These are phyloP conservation scores for Poecilia velifera DNA, from an alignment of 2,797 vertebrate genomes.

Conservation along the genomic window DNA sequence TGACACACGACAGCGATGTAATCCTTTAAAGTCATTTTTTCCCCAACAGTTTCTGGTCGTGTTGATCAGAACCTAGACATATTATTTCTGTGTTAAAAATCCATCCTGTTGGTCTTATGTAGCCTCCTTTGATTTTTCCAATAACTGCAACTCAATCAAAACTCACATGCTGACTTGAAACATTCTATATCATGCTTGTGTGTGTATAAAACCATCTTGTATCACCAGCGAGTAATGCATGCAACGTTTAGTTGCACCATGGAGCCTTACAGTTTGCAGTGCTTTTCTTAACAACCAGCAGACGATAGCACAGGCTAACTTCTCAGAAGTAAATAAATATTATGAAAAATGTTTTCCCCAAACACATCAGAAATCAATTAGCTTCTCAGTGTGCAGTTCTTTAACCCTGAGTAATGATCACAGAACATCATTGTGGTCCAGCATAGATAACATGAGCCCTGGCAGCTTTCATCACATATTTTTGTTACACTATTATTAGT, in stretches of 20 bases:
- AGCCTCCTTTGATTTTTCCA: neutral
- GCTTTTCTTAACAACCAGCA: neutral
- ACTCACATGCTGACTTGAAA: too few relatives aligned
- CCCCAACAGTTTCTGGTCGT: too few relatives aligned
- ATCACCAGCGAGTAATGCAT: too few relatives aligned
- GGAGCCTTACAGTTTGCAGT: neutral
- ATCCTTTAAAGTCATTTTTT: too few relatives aligned
- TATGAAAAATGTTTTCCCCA: neutral
- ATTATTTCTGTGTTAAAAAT: too few relatives aligned
- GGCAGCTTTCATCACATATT: neutral
- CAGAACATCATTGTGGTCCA: neutral
- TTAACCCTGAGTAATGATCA: neutral
- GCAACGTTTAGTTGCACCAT: too few relatives aligned
- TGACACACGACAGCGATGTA: too few relatives aligned
- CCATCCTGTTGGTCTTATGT: neutral
- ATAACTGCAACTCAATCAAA: too few relatives aligned
- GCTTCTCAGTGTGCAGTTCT: neutral
- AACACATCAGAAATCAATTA: neutral
- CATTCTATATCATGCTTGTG: neutral
- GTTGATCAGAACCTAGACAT: too few relatives aligned
- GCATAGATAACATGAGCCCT: neutral
- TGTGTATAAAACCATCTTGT: neutral
- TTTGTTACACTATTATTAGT: neutral
- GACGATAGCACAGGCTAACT: neutral
- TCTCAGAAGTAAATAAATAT: slow-evolving; percentile 2